Evolutionary conservation across 2,797 vertebrate genomes (phyloP), one percentile per base, ranked within the genome.

Genomic region (Fundulus diaphanus): DNA sequence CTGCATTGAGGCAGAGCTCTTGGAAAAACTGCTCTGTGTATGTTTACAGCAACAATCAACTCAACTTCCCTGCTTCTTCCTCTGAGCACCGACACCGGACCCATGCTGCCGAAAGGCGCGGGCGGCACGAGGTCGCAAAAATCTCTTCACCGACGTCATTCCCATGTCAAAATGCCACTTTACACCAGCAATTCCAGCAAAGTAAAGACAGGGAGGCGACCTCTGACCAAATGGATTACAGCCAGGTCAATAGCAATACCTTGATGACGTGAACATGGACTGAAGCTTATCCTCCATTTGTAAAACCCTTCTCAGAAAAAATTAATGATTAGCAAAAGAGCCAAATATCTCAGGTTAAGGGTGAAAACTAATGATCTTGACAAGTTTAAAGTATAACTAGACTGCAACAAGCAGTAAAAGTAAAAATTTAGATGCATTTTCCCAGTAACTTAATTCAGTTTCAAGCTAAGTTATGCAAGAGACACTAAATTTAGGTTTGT

Each of bases 1-100:
- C 92, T 78, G 89, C 92, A 95, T 93, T 95, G 87, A 95, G 85
- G 84, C 42, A 51, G 78, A 89, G 66, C 89, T 94, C 88, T 90
- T 86, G 91, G 89, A 80, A 77, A 88, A 87, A 80, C n/a, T 46
- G 51, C 63, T 86, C 72, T 57, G 65, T 79, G 68, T 79, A 83
- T 92, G 89, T 94, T 93, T 92, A 86, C 86, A 84, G 87, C 92
- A 85, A 94, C 91, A 91, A 92, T 91, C 88, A 85, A 78, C 75
- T 65, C 46, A 66, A 90, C 84, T 74, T 0, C 82, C n/a, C n/a
- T n/a, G n/a, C n/a, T 33, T 44, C 37, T 68, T 71, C 40, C 67
- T 40, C n/a, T 70, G 70, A 79, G 56, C 77, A 35, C 74, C 78
- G 67, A 66, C 75, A 82, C 79, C 80, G 72, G 75, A 76, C 63